Evolutionary conservation across 2,888 invertebrate species (phyloP), one percentile per base, ranked within the genome.

Genomic region (Autographa pulchrina): DNA sequence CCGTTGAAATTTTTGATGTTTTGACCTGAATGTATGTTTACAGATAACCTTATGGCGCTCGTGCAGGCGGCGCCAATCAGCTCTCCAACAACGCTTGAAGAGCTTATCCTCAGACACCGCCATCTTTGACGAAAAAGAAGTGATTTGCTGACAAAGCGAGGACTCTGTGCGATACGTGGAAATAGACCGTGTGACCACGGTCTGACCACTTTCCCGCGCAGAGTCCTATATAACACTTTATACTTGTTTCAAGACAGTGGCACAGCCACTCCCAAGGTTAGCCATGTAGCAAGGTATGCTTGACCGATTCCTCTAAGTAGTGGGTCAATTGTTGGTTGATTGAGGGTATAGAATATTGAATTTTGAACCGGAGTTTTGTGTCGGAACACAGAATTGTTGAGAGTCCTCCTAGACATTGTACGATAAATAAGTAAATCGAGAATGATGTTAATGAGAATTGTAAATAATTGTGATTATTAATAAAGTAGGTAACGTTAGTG

Each of bases 131-230:
- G 98, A 98, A 87, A 98, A 98, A 93, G 98, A 98, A 93, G 98
- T 98, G 96, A 98, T 98, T 97, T 98, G 98, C 98, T 98, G 98
- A 98, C 98, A 98, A 97, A 98, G 97, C 97, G 98, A 98, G 97
- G 98, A 98, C 98, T 98, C 98, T 97, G 98, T 98, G 96, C 98
- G 98, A 92, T 98, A 98, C 94, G 98, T 98, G 91, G 98, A 98
- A 95, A 97, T 98, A 86, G 98, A 98, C 93, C 97, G 98, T 80
- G 98, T 98, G 91, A 98, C 98, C 89, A 98, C 98, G 83, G 98
- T 98, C 96, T 98, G 98, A 98, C 97, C 96, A 88, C 81, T 86
- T 89, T 90, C 89, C 84, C 85, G 92, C 90, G 76, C 91, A 92
- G 95, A 92, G 95, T 95, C 95, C 92, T 81, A 71, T 54, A n/a